These are phyloP conservation scores for Pyralis farinalis DNA, from an alignment of 2,888 invertebrate genomes.

Conservation along the genomic window DNA sequence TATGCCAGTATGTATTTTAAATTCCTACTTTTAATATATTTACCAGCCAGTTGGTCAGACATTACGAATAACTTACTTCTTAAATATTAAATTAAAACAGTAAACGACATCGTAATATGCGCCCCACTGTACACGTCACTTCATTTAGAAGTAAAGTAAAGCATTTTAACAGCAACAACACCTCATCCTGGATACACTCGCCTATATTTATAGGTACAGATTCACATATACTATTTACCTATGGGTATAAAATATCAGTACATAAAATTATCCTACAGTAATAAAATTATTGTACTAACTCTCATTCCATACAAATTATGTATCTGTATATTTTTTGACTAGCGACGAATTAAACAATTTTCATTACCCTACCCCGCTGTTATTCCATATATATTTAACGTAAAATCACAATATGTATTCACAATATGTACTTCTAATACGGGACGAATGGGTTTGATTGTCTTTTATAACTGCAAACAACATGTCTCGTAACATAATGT, in stretches of 20 bases:
- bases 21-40: too few species aligned
- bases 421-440: too few species aligned
- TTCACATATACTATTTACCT: constrained; percentile 24
- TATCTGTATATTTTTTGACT: constrained; percentile 10
- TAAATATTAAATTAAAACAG: too few species aligned
- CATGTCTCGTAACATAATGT: too few species aligned
- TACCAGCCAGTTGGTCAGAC: too few species aligned
- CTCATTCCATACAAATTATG: constrained; percentile 13
- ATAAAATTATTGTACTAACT: constrained; percentile 18
- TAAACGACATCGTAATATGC: not conserved
- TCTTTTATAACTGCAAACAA: too few species aligned
- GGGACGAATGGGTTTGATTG: too few species aligned
- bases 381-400: not conserved
- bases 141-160: not conserved
- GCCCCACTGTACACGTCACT: not conserved
- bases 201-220: constrained; percentile 18
- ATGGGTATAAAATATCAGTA: constrained; percentile 29
- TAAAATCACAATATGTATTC: constrained; percentile 2
- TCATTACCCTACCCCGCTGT: too few species aligned
- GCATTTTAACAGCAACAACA: constrained; percentile 24
- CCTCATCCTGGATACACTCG: constrained; percentile 18
- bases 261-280: constrained; percentile 15
- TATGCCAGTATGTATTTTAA: too few species aligned
- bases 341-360: constrained; percentile 10
- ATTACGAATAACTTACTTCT: too few species aligned